Base-by-base conservation (phyloP, 2,888 invertebrate species). In the Aleiodes alternator region DNA sequence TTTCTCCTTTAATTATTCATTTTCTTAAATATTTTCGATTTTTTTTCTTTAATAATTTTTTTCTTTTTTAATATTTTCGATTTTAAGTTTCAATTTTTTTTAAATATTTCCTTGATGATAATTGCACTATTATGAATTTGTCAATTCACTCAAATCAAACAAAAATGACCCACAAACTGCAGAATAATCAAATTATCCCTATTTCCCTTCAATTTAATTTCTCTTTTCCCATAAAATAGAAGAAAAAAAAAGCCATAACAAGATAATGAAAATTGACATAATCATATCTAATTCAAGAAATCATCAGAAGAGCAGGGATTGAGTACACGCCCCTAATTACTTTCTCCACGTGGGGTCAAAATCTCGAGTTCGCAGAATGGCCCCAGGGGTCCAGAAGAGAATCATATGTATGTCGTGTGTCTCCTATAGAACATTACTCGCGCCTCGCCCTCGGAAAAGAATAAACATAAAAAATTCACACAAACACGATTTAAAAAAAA, bases 301-400 rank as follows among this genome's bases (percentile, higher is more conserved):
- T 70, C 14, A 23, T 53, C 14, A 64, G 3, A 23, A 69, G 55
- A 23, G 23, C 11, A 38, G 6, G n/a, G 4, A 48, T 59, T 38
- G 43, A 43, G 38, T 61, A 29, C 64, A 75, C 71, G 64, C 70
- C 70, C 70, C 48, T 64, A 66, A 71, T 71, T 75, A 70, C 75
- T 75, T 75, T 75, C 75, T 70, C 75, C 64, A 48, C 31, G 69
- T 16, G 64, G 64, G 75, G 75, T 75, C 75, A 75, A 66, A 66
- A 50, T 66, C 66, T 75, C 31, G 61, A 75, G 75, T 64, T 71
- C 71, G 66, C 14, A 50, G 29, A 56, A 66, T 75, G 64, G 23
- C 23, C 56, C 75, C 34, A 0, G 53, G 12, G 70, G 75, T 23
- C 23, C 70, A 34, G n/a, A 66, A 71, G 64, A 71, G 51, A 69